Evolutionary conservation across 2,797 vertebrate genomes (phyloP), one percentile per base, ranked within the genome.

Genomic region (Echiichthys vipera): DNA sequence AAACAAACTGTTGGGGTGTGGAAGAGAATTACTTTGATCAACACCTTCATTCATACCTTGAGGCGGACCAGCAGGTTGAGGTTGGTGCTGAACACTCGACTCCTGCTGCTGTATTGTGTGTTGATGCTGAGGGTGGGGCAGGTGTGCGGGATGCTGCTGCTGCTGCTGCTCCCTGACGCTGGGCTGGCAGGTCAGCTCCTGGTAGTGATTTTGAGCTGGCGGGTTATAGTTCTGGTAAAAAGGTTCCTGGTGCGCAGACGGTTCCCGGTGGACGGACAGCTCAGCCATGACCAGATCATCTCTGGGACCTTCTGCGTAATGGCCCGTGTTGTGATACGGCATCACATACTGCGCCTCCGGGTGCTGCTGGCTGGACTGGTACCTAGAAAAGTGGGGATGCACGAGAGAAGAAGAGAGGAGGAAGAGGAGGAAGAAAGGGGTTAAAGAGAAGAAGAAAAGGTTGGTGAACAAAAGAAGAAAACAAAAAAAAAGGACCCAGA

Each of bases 321-420:
- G 77, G 18, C 76, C 61, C 58, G 80, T 82, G 82, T 86, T 90
- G 78, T 89, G 87, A 78, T 93, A 91, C 0, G 89, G 84, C 54
- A 89, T 79, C 53, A 87, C 83, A 70, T 93, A 81, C 53, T 93
- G 91, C 0, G 91, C 86, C 70, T 94, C 88, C 0, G 91, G 88
- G 55, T 94, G 89, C 82, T 92, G 91, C 78, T 92, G 91, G 76
- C 83, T 92, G 45, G 92, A 85, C 79, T 93, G 92, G 77, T 93
- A 95, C 93, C 95, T 95, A 27, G 3, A 83, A 84, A 46, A 51
- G 34, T 56, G 9, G 46, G 29, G 7, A 24, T 1, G 55, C 30
- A 20, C 6, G 17, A 47, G 34, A 73, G 34, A 65, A 25, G 59
- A 47, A 15, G 25, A 42, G 13, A 63, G 15, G 34, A 46, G 10